phyloP scores from a whole-genome alignment of 2,888 invertebrate species.

The Sericinus montela region DNA sequence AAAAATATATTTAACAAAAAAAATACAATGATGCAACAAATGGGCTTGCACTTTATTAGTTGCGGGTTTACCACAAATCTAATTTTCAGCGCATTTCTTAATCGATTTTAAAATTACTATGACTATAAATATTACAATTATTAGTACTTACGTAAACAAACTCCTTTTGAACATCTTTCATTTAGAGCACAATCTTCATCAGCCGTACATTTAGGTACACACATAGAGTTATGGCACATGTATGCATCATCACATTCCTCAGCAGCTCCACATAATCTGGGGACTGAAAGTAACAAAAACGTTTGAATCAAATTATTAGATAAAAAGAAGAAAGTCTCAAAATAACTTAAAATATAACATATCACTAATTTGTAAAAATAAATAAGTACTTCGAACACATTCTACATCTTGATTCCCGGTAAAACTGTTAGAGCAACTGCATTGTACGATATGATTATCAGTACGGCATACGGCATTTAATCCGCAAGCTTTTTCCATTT shows the following conservation, averaged over 20 bases:
- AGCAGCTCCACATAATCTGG: conserved; percentile 84
- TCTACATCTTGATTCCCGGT: conserved; percentile 91
- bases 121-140: background rate
- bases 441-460: conserved; percentile 86
- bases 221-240: conserved; percentile 89
- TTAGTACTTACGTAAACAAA: conserved; percentile 86
- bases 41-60: too few relatives aligned
- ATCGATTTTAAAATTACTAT: too few relatives aligned
- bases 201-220: conserved; percentile 85
- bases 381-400: conserved; percentile 87
- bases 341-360: background rate
- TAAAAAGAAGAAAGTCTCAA: background rate
- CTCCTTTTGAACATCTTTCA: conserved; percentile 90
- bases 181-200: conserved; percentile 93
- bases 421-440: conserved; percentile 90
- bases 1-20: too few relatives aligned
- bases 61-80: too few relatives aligned
- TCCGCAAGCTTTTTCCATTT: conserved; percentile 87
- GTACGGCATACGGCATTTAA: conserved; percentile 89
- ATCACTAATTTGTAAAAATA: conserved; percentile 10
- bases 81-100: too few relatives aligned
- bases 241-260: conserved; percentile 85
- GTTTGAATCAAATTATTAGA: background rate
- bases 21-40: too few relatives aligned
- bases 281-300: conserved; percentile 71